These are phyloP conservation scores for Clanis bilineata DNA, from an alignment of 2,888 invertebrate genomes.

Conservation along the genomic window DNA sequence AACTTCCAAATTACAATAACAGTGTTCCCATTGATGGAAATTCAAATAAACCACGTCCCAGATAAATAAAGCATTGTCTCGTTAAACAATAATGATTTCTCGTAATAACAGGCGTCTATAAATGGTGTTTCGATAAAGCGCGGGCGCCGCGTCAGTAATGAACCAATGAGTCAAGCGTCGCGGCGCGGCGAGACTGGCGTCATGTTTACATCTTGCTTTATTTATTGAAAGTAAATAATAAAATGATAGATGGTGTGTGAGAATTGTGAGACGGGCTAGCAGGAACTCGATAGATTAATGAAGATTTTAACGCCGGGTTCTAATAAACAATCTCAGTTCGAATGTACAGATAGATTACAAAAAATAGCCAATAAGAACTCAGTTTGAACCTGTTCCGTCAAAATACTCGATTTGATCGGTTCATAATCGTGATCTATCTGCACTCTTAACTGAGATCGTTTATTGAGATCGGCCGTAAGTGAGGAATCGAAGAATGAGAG, in stretches of 20 bases:
- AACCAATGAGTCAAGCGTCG: constrained; percentile 55
- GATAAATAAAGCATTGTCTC: not conserved
- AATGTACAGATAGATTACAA: not conserved
- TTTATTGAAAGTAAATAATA: constrained; percentile 20
- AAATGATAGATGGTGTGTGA: not conserved
- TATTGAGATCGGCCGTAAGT: too few relatives aligned
- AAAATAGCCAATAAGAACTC: not conserved
- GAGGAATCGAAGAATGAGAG: too few relatives aligned
- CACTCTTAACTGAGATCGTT: too few relatives aligned
- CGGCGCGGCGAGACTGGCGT: constrained; percentile 37
- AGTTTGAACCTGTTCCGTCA: too few relatives aligned
- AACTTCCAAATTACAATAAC: not conserved
- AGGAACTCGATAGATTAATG: not conserved
- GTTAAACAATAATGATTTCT: constrained; percentile 2
- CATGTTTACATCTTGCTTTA: constrained; percentile 32
- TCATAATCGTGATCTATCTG: too few relatives aligned
- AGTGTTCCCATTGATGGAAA: not conserved
- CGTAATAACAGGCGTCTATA: constrained; percentile 38
- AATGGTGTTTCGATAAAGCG: constrained; percentile 55
- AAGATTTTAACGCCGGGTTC: not conserved
- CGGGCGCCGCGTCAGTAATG: too few relatives aligned
- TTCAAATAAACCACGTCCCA: not conserved
- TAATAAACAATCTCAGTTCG: too few relatives aligned
- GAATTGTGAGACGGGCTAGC: not conserved
- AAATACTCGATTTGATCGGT: too few relatives aligned